Evolutionary conservation across 1,140 invertebrate genomes (phyloP).

Genomic region (Epicauta chinensis): DNA sequence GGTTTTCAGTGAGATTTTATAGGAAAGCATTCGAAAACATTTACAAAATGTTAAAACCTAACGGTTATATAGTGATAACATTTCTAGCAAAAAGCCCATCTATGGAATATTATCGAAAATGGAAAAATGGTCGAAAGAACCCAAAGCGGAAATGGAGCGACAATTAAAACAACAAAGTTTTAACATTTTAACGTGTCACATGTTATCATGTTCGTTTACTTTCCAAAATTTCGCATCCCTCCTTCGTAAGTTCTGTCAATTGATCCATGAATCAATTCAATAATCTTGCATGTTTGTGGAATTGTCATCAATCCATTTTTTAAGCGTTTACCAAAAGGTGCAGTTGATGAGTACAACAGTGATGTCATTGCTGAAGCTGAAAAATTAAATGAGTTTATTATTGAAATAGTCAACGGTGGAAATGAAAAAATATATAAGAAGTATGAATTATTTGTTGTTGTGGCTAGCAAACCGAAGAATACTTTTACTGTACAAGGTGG

Average conservation of each 20-base stretch:
- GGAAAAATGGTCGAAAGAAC: conserved; percentile 54
- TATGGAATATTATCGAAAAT: conserved; percentile 56
- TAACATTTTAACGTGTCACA: conserved; percentile 54
- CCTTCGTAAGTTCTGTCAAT: conserved; percentile 48
- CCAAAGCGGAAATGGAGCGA: conserved; percentile 54
- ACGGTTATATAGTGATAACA: conserved; percentile 61
- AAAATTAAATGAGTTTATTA: conserved; percentile 42
- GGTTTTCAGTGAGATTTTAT: conserved; percentile 24
- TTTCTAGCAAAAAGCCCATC: conserved; percentile 64
- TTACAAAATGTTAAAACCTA: conserved; percentile 53
- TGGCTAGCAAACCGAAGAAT: conserved; percentile 36
- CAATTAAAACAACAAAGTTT: conserved; percentile 62
- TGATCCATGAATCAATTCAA: conserved; percentile 6
- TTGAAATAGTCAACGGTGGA: conserved; percentile 41
- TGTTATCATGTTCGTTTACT: conserved; percentile 54
- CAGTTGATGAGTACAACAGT: conserved; percentile 56
- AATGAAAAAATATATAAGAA: conserved; percentile 36
- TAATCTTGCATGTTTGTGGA: too few relatives aligned
- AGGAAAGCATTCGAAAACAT: conserved; percentile 61
- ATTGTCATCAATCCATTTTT: conserved; percentile 70
- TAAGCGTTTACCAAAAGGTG: conserved; percentile 52
- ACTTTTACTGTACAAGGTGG: too few relatives aligned
- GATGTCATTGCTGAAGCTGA: conserved; percentile 50
- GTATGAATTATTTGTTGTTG: conserved; percentile 52
- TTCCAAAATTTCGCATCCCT: conserved; percentile 54